Conservation (phyloP, 2,113 vertebrate species). For the Leptosomus discolor region DNA sequence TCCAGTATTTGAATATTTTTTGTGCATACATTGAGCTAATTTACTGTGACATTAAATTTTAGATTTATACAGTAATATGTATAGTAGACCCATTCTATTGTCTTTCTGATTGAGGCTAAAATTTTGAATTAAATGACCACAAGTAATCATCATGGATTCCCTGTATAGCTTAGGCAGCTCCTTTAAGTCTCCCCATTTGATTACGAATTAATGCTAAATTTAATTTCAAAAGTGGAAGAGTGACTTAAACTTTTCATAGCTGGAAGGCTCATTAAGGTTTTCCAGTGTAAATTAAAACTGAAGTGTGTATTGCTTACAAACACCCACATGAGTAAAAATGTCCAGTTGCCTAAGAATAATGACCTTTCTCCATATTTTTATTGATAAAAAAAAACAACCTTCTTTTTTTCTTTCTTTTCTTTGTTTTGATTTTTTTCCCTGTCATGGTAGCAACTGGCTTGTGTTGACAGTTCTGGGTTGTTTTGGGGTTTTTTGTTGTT, state of each 20-base stretch:
- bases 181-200: background rate
- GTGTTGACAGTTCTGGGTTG: fast-evolving
- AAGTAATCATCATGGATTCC: background rate
- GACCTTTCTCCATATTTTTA: background rate
- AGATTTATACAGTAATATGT: background rate
- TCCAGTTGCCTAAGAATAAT: background rate
- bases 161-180: background rate
- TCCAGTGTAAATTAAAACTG: background rate
- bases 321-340: background rate
- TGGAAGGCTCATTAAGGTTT: background rate
- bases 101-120: background rate
- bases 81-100: background rate
- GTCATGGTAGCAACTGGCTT: background rate
- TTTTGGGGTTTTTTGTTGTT: no score
- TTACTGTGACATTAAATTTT: background rate
- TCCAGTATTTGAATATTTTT: background rate
- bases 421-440: fast-evolving
- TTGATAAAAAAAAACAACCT: background rate
- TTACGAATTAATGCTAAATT: background rate
- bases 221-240: background rate
- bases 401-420: background rate
- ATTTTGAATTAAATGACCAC: background rate
- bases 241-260: background rate
- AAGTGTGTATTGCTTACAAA: background rate
- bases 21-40: background rate